Percentiles rank a stretch among this genome's conserved stretches.
These are phyloP conservation scores for Rhyzopertha dominica DNA, from an alignment of 1,140 invertebrate species.

Conservation along the genomic window DNA sequence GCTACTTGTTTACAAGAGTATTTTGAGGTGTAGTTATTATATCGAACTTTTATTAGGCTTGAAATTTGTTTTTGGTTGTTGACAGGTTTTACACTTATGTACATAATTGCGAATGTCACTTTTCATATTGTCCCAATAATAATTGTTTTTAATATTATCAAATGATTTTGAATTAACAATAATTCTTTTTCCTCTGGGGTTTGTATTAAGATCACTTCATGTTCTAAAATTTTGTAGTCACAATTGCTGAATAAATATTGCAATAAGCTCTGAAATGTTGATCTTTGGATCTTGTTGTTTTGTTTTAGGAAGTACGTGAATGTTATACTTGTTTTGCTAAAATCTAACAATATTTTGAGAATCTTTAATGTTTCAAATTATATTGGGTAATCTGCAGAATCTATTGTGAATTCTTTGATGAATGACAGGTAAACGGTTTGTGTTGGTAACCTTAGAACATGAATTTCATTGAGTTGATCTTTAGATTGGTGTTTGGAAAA, in stretches of 20 bases:
- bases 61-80: constrained; percentile 15
- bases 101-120: no score
- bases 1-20: constrained; percentile 20
- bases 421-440: not conserved
- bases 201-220: no score
- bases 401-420: not conserved
- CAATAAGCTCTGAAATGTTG: not conserved
- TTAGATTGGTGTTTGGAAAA: not conserved
- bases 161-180: no score
- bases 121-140: no score
- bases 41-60: constrained; percentile 20
- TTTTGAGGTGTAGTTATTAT: constrained; percentile 29
- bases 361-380: constrained; percentile 1
- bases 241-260: no score
- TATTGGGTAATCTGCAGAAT: not conserved
- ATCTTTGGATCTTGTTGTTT: not conserved
- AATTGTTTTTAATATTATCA: no score
- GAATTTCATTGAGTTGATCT: not conserved
- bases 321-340: constrained; percentile 1
- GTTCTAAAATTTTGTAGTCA: no score
- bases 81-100: no score
- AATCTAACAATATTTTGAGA: not conserved
- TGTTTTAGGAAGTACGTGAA: not conserved
- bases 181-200: no score
- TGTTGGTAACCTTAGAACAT: not conserved